Conservation (phyloP, 1,140 invertebrate species). For the Paralvinella palmiformis region DNA sequence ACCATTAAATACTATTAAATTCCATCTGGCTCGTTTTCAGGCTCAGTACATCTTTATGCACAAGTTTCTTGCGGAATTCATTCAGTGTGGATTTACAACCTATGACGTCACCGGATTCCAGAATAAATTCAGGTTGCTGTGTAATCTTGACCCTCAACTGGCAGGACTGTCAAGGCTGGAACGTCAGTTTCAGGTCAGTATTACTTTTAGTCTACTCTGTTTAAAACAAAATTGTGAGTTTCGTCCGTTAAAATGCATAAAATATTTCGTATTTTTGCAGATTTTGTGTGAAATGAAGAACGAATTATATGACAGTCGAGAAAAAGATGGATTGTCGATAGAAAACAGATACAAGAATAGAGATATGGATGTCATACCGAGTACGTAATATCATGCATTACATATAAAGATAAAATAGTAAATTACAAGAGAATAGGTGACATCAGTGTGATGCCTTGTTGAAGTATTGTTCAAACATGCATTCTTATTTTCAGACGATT, state of each 20-base stretch:
- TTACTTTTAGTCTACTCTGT: neutral
- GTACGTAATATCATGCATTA: neutral
- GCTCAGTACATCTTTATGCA: constrained; percentile 98
- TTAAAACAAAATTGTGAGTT: neutral
- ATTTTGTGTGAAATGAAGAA: neutral
- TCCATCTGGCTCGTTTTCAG: constrained; percentile 49
- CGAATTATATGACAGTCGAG: neutral
- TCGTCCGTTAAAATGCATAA: neutral
- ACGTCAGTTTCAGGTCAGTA: constrained; percentile 1
- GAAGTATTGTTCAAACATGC: neutral
- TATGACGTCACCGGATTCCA: constrained; percentile 73
- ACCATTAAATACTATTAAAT: too few relatives aligned
- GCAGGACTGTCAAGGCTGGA: neutral
- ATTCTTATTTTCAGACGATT: too few relatives aligned
- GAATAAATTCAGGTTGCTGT: constrained; percentile 62
- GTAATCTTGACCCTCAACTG: constrained; percentile 6
- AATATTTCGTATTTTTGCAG: neutral
- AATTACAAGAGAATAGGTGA: neutral
- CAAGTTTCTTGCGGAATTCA: constrained; percentile 49
- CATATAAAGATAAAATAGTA: neutral
- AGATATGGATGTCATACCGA: neutral
- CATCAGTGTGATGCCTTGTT: neutral
- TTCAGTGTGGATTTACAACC: constrained; percentile 79
- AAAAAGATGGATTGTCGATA: neutral
- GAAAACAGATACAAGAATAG: neutral